Evolutionary conservation across 2,888 invertebrate species (phyloP).

Genomic region (Automeris io): DNA sequence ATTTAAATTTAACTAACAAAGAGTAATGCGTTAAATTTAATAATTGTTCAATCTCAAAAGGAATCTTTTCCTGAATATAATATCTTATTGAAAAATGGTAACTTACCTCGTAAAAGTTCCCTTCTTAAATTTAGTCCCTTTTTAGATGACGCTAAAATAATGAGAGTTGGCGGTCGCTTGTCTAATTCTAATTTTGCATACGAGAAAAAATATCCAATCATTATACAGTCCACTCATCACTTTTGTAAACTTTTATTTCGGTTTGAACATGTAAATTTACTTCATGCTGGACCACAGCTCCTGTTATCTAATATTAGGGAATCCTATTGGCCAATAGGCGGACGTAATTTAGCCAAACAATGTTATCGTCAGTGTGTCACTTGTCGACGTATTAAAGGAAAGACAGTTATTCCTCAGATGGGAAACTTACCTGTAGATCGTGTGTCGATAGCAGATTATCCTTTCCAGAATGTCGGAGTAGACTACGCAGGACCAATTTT

Average conservation of each 20-base stretch:
- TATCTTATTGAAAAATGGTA: conserved; percentile 10
- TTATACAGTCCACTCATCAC: conserved; percentile 24
- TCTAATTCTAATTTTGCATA: conserved; percentile 13
- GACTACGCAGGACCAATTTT: conserved; percentile 20
- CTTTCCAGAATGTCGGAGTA: conserved; percentile 13
- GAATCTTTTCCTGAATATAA: conserved; percentile 20
- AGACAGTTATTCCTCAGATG: conserved; percentile 14
- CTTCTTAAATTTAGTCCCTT: conserved; percentile 18
- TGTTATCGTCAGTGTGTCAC: too few relatives aligned
- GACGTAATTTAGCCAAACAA: conserved; percentile 15
- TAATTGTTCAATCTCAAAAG: conserved; percentile 14
- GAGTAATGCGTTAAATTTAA: conserved; percentile 10
- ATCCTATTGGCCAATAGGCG: conserved; percentile 20
- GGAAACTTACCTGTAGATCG: conserved; percentile 18
- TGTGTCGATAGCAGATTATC: conserved; percentile 10
- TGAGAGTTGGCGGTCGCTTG: conserved; percentile 24
- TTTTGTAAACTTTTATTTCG: conserved; percentile 17
- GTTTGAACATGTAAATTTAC: conserved; percentile 14
- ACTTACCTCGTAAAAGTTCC: conserved; percentile 9
- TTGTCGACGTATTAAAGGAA: too few relatives aligned
- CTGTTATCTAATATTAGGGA: conserved; percentile 16
- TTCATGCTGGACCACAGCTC: conserved; percentile 22
- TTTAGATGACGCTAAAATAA: conserved; percentile 15
- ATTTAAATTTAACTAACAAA: conserved; percentile 8
- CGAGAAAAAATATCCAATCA: conserved; percentile 23